Evolutionary conservation across 2,888 invertebrate genomes (phyloP), one percentile per base, ranked within the genome.

Genomic region (Deilephila elpenor): DNA sequence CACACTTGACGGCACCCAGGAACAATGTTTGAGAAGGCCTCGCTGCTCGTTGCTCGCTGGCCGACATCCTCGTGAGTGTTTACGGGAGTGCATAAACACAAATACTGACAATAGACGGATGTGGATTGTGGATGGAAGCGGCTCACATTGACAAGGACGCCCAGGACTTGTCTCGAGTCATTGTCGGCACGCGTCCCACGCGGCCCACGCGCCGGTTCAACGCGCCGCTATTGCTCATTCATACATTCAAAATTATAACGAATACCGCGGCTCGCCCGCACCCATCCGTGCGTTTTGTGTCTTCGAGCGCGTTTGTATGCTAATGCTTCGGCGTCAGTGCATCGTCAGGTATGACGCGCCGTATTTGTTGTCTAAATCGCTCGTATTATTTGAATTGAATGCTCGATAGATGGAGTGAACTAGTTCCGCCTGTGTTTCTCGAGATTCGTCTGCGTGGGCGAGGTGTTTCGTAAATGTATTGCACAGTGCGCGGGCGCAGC

Each of bases 81-180:
- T 88, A 91, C 92, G 89, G 90, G 91, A 92, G 91, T 91, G 89
- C 90, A 93, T 91, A 87, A 88, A 93, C 89, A 93, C 91, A 92
- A 91, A 93, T 88, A 92, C 88, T 88, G 91, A 93, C 93, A 93
- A 93, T 94, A 93, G 94, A 94, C 94, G 94, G 94, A 94, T 94
- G 93, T 94, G 91, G 91, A 88, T 92, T 93, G 93, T 94, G 91
- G 91, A 88, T 92, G 92, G 93, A 93, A 94, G 94, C 91, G 92
- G 94, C 93, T 94, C 92, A 92, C 94, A 94, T 94, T 94, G 94
- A 94, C 94, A 94, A 94, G 94, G 94, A 93, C 94, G 94, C 92
- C 92, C 92, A 92, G 93, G 93, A 93, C 92, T 93, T 91, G 93
- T 93, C 92, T 89, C 88, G 88, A 88, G 83, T 88, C 89, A 92